Conservation (phyloP, 1,140 invertebrate species). For the Holotrichia oblita region DNA sequence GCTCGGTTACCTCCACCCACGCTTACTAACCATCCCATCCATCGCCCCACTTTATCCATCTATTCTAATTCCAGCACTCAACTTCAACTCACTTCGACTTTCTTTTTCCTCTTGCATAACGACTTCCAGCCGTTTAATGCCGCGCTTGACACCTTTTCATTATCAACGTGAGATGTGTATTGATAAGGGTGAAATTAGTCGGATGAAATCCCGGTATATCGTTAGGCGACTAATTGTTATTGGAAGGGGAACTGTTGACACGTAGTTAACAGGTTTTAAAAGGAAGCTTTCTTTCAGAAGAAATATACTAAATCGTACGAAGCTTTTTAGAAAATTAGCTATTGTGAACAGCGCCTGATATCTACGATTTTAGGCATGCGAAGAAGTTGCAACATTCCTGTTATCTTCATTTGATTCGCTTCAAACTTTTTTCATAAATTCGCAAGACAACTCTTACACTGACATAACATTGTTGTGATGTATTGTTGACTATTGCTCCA, state of each 20-base stretch:
- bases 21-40: too few relatives aligned
- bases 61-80: slow-evolving; percentile 24
- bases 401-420: too few relatives aligned
- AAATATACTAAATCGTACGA: background rate
- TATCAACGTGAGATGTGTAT: slow-evolving; percentile 20
- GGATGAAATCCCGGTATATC: background rate
- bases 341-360: too few relatives aligned
- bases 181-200: slow-evolving; percentile 26
- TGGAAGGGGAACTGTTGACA: background rate
- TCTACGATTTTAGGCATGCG: too few relatives aligned
- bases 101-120: background rate
- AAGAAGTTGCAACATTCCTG: too few relatives aligned
- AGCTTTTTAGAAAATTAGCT: too few relatives aligned
- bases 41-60: slow-evolving; percentile 1
- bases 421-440: too few relatives aligned
- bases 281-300: background rate
- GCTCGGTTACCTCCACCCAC: background rate
- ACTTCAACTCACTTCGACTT: slow-evolving; percentile 20
- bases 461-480: too few relatives aligned
- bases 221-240: background rate
- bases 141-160: slow-evolving; percentile 21
- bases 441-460: too few relatives aligned
- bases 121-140: background rate
- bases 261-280: background rate
- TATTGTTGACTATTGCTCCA: too few relatives aligned